Conservation (phyloP, 2,113 vertebrate genomes). For the Mixornis gularis region DNA sequence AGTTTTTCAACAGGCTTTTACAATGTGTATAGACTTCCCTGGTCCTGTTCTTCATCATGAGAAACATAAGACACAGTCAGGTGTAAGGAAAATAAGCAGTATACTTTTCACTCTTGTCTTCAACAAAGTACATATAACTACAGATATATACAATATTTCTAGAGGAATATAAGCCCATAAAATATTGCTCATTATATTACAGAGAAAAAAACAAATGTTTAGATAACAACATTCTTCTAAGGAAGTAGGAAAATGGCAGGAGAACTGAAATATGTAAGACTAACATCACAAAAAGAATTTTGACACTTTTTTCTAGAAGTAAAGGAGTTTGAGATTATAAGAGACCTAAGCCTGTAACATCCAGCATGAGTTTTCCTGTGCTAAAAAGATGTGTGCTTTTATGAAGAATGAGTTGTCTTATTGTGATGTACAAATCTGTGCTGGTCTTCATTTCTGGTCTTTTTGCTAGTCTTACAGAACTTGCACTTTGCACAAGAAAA, state of each 20-base stretch:
- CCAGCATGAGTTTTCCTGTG: neutral
- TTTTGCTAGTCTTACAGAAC: neutral
- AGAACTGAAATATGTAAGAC: neutral
- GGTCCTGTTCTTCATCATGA: conserved; percentile 31
- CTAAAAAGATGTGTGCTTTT: neutral
- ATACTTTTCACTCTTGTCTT: neutral
- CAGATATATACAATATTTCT: conserved; percentile 12
- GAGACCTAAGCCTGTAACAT: neutral
- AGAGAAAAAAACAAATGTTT: conserved; percentile 44
- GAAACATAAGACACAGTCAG: neutral
- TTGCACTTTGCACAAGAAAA: neutral
- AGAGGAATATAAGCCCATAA: neutral
- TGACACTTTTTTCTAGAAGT: neutral
- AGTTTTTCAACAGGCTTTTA: conserved; percentile 45
- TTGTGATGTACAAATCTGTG: neutral
- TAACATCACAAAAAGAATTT: neutral
- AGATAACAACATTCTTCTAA: neutral
- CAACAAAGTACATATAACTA: neutral
- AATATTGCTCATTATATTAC: conserved; percentile 22
- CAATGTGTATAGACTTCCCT: neutral
- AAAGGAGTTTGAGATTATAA: neutral
- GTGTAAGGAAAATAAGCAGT: conserved; percentile 3
- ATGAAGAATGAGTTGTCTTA: neutral
- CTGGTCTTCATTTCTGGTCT: neutral
- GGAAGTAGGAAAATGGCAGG: neutral